phyloP scores from a whole-genome alignment of 2,888 invertebrate genomes.

The Sussaba pulchella region DNA sequence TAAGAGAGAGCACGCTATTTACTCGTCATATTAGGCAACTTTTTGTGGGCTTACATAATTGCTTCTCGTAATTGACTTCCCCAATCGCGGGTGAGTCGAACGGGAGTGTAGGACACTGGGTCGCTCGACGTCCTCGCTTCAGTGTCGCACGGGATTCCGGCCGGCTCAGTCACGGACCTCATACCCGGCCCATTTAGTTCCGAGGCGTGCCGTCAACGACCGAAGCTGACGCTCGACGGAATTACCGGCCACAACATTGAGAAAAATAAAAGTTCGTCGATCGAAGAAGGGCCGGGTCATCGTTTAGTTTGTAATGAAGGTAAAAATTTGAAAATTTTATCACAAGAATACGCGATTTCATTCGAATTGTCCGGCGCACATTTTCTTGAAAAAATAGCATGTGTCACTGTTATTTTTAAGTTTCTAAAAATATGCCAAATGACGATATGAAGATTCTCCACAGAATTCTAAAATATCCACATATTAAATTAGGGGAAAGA shows the following conservation, averaged over 20 bases:
- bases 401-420: too few relatives aligned
- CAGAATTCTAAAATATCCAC: too few relatives aligned
- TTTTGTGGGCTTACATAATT: conserved; percentile 46
- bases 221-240: conserved; percentile 1
- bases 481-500: too few relatives aligned
- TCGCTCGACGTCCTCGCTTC: conserved; percentile 28
- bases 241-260: not conserved
- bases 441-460: too few relatives aligned
- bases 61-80: conserved; percentile 42
- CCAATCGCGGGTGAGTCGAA: conserved; percentile 51
- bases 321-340: conserved; percentile 23
- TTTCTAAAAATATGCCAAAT: too few relatives aligned
- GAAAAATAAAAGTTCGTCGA: not conserved
- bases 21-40: conserved; percentile 40
- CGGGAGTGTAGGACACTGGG: conserved; percentile 36
- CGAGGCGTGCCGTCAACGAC: conserved; percentile 12
- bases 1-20: conserved; percentile 39
- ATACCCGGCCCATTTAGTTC: conserved; percentile 27
- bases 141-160: conserved; percentile 23
- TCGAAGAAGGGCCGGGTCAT: conserved; percentile 24
- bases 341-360: not conserved
- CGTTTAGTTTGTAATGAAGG: conserved; percentile 46
- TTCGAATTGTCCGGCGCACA: not conserved
- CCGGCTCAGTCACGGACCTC: not conserved
- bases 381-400: too few relatives aligned